Percentiles rank a stretch among this genome's conserved stretches.
These are phyloP conservation scores for Hydriomena furcata DNA, from an alignment of 2,888 invertebrate species.

Conservation along the genomic window DNA sequence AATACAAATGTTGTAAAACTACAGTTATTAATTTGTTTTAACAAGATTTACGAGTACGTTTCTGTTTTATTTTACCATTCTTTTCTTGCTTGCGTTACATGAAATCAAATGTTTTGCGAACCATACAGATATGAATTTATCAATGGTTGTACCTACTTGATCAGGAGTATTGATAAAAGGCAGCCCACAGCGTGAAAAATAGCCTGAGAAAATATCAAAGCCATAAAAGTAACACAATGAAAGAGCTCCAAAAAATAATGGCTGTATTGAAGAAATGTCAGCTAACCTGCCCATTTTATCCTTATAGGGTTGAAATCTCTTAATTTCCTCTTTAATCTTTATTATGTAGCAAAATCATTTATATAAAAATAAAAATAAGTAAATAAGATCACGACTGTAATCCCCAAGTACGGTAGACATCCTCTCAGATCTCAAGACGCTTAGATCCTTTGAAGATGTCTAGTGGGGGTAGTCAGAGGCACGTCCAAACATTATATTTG, in stretches of 20 bases:
- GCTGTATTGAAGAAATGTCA: constrained; percentile 11
- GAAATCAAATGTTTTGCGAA: not conserved
- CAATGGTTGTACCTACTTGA: constrained; percentile 9
- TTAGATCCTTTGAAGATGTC: too few relatives aligned
- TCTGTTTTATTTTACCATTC: too few relatives aligned
- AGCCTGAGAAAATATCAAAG: constrained; percentile 24
- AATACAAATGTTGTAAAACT: too few relatives aligned
- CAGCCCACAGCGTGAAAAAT: constrained; percentile 12
- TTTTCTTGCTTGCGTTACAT: too few relatives aligned
- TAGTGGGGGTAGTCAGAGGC: too few relatives aligned
- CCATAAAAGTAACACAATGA: constrained; percentile 33
- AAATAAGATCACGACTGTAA: too few relatives aligned
- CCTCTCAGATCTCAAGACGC: too few relatives aligned
- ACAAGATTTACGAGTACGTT: too few relatives aligned
- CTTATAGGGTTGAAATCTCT: constrained; percentile 16
- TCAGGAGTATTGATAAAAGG: constrained; percentile 16
- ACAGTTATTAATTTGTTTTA: too few relatives aligned
- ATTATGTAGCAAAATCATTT: constrained; percentile 1
- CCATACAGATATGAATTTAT: constrained; percentile 18
- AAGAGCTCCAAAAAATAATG: constrained; percentile 16
- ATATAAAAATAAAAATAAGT: too few relatives aligned
- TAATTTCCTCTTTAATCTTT: constrained; percentile 12
- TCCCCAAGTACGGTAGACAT: too few relatives aligned
- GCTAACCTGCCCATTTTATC: constrained; percentile 12
- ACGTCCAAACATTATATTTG: too few relatives aligned